Conservation (phyloP, 2,888 invertebrate species). For the Lottia gigantea region DNA sequence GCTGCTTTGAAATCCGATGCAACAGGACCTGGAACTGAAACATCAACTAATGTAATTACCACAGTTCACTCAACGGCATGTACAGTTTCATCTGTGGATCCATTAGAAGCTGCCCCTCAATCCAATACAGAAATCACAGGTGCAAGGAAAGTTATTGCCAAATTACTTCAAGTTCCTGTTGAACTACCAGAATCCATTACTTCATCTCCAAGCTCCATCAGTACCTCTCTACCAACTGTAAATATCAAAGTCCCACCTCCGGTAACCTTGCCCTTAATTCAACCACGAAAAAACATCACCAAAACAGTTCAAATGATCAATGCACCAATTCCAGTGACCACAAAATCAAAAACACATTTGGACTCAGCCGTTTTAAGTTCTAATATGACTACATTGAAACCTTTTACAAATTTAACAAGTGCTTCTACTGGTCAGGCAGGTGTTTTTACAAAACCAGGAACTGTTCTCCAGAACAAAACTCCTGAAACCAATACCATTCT, state of each 20-base stretch:
- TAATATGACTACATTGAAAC: not conserved
- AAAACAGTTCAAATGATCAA: conserved; percentile 60
- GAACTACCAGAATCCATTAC: conserved; percentile 35
- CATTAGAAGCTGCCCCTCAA: not conserved
- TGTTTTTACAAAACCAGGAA: conserved; percentile 9
- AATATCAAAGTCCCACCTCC: conserved; percentile 60
- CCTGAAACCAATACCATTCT: conserved; percentile 13
- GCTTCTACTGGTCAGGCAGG: conserved; percentile 9
- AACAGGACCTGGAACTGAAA: conserved; percentile 11
- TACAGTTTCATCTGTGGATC: not conserved
- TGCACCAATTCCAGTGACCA: conserved; percentile 57
- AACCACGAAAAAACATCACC: conserved; percentile 55
- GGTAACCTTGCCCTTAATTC: conserved; percentile 50
- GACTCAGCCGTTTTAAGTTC: conserved; percentile 8
- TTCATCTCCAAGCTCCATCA: conserved; percentile 50
- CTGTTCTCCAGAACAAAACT: conserved; percentile 14
- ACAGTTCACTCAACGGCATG: not conserved
- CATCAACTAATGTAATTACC: not conserved
- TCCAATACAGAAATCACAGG: not conserved
- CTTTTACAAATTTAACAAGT: conserved; percentile 14
- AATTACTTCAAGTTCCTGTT: not conserved
- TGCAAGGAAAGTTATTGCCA: conserved; percentile 1
- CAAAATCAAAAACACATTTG: conserved; percentile 35
- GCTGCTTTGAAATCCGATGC: conserved; percentile 34
- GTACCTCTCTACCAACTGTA: conserved; percentile 58